Conservation (phyloP, 2,113 vertebrate species). For the Pituophis catenifer region DNA sequence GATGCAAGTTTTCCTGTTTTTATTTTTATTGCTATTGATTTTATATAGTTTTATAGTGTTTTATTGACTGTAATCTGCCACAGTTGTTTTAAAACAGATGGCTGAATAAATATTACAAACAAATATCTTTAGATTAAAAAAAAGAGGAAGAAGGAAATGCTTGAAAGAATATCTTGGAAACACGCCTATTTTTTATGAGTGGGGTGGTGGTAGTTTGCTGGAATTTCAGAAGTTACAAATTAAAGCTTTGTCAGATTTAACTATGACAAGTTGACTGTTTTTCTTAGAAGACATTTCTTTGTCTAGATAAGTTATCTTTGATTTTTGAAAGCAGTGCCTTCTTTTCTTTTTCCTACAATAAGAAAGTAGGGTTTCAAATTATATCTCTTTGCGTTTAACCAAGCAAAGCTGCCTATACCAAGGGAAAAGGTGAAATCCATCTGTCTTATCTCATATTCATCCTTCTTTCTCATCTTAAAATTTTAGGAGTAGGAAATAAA, state of each 20-base stretch:
- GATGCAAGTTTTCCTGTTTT: neutral
- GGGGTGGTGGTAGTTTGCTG: neutral
- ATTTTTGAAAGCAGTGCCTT: neutral
- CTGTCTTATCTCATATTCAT: neutral
- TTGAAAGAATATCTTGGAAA: rapidly evolving
- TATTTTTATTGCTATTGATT: neutral
- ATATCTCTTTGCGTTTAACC: neutral
- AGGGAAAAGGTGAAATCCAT: neutral
- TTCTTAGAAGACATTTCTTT: neutral
- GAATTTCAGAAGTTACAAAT: neutral
- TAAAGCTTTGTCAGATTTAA: neutral
- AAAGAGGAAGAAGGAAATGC: neutral
- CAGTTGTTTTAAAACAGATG: neutral
- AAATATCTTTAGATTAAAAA: constrained; percentile 3
- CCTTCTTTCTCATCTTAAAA: neutral
- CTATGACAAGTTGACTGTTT: neutral
- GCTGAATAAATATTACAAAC: neutral
- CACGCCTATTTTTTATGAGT: too few species aligned
- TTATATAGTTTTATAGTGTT: neutral
- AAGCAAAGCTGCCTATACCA: too few species aligned
- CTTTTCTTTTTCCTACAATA: neutral
- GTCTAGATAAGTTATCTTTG: neutral
- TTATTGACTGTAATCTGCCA: neutral
- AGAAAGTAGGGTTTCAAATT: neutral
- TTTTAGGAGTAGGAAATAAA: neutral